These are phyloP conservation scores for Eupithecia abbreviata DNA, from an alignment of 2,888 invertebrate genomes.

Conservation along the genomic window DNA sequence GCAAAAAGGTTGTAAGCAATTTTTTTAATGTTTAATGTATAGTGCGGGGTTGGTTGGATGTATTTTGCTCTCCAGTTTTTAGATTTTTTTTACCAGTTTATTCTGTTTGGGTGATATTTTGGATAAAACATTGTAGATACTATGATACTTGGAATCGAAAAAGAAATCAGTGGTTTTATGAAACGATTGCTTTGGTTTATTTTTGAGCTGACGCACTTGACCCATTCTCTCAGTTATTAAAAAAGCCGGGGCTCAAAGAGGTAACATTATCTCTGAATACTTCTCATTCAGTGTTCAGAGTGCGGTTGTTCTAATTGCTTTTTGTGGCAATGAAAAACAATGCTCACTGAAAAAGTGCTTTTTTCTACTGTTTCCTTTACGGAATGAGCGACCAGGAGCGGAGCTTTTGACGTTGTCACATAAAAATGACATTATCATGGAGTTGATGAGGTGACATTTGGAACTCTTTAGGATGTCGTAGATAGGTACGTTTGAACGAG, in stretches of 20 bases:
- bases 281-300: background rate
- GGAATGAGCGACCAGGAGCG: background rate
- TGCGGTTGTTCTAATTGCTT: conserved; percentile 8
- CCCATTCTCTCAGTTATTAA: background rate
- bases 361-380: background rate
- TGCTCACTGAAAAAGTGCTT: conserved; percentile 12
- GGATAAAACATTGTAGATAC: background rate
- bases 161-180: background rate
- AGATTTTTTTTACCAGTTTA: background rate
- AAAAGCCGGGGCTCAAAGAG: background rate
- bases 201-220: background rate
- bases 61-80: background rate
- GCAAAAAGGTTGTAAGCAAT: conserved; percentile 16
- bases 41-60: background rate
- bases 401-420: conserved; percentile 41
- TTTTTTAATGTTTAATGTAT: conserved; percentile 4
- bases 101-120: background rate
- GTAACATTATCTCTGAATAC: background rate
- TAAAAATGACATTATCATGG: conserved; percentile 43
- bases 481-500: conserved; percentile 35
- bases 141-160: background rate
- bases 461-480: conserved; percentile 41
- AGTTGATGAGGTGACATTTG: conserved; percentile 41
- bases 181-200: background rate
- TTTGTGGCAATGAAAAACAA: background rate